Evolutionary conservation across 2,888 invertebrate genomes (phyloP), one percentile per base, ranked within the genome.

Genomic region (Hemaris fuciformis): DNA sequence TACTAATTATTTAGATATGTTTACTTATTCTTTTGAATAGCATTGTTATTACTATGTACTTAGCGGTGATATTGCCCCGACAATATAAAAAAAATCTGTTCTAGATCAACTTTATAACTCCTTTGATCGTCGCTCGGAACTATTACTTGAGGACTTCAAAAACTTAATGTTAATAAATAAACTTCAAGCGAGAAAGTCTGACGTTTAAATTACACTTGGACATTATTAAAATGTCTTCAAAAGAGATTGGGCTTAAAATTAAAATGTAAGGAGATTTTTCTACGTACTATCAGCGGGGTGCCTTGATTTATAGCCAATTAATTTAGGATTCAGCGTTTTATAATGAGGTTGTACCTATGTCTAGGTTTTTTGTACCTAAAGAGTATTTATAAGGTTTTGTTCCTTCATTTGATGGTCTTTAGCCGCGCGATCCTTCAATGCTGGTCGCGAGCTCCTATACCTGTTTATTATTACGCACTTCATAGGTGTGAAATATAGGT

Each of bases 221-320:
- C 58, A 18, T 18, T 25, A 59, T 59, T 59, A 59, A 43, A 59
- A 27, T 43, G 58, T 59, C 43, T 43, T 27, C 58, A 31, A 34
- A 31, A 34, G 43, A 27, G 43, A 59, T 59, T 59, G 3, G 43
- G 43, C 10, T 43, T 43, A 13, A 59, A 59, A 59, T 59, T 59
- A 59, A 43, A 59, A 43, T 42, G 58, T 43, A 13, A 59, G 31
- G 7, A 38, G 41, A 43, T 59, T 57, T 43, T 43, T 42, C 42
- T 42, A 18, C 27, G 58, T 20, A 43, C 23, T 59, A 57, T 25
- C 41, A 59, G 41, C 43, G 58, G 43, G 58, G 27, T 43, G 58
- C 10, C 27, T 59, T 59, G 58, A 59, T 59, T 59, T 59, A 59
- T 59, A 43, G 25, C 7, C 25, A 27, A 4, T 43, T 58, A 43